These are phyloP conservation scores for Lepilemur septentrionalis DNA, from an alignment of 2,797 vertebrate species.

Conservation along the genomic window DNA sequence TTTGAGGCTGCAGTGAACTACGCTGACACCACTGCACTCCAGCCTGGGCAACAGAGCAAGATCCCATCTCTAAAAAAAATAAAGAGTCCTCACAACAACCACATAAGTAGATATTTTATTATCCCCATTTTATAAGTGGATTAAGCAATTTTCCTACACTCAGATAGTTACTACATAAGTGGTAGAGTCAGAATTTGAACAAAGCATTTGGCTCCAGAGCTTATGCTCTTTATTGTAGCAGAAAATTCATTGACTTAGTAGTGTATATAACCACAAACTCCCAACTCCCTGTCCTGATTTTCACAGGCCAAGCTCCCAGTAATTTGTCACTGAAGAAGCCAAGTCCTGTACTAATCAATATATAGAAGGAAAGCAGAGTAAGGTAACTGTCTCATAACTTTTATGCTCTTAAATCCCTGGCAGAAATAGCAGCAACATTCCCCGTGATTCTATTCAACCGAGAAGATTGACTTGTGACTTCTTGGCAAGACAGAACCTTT, in stretches of 20 bases:
- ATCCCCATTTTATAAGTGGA: not conserved
- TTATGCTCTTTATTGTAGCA: not conserved
- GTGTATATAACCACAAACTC: not conserved
- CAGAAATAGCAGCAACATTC: not conserved
- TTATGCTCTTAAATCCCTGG: not conserved
- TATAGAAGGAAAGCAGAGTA: not conserved
- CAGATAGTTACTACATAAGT: not conserved
- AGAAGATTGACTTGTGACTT: not conserved
- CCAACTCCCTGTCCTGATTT: not conserved
- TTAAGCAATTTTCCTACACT: not conserved
- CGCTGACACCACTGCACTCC: no score
- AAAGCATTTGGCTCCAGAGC: not conserved
- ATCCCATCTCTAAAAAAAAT: no score
- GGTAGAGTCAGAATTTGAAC: not conserved
- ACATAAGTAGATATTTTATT: not conserved
- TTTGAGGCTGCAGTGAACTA: no score
- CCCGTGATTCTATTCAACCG: not conserved
- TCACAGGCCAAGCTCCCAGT: not conserved
- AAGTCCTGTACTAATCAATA: not conserved
- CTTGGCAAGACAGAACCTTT: not conserved
- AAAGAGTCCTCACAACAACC: not conserved
- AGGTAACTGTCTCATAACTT: not conserved
- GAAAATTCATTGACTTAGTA: not conserved
- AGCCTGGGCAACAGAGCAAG: no score
- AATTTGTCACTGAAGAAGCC: not conserved